Conservation (phyloP, 64 coral and sea anemone species). For the Pocillopora verrucosa region DNA sequence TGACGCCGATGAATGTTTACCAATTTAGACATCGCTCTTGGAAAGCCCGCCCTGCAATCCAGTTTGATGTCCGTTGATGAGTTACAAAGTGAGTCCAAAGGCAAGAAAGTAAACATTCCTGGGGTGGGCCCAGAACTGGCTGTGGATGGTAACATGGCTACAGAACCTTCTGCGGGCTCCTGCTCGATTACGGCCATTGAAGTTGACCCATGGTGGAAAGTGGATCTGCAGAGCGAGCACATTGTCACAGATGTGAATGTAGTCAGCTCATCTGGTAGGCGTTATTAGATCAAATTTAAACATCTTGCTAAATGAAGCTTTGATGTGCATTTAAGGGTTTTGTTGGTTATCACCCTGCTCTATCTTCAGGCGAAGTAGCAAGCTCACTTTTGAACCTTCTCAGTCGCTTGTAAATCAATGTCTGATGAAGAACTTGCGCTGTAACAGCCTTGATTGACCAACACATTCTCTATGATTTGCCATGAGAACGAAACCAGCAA, state of each 20-base stretch:
- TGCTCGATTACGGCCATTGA: conserved; percentile 61
- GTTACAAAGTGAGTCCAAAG: neutral
- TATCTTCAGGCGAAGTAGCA: too few species aligned
- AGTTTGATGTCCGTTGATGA: conserved; percentile 30
- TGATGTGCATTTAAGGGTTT: neutral
- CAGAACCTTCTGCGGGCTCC: conserved; percentile 47
- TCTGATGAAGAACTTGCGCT: too few species aligned
- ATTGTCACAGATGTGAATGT: conserved; percentile 82
- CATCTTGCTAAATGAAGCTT: neutral
- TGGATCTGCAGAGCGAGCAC: conserved; percentile 68
- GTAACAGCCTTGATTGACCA: too few species aligned
- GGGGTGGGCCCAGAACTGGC: conserved; percentile 54
- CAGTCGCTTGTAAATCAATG: too few species aligned
- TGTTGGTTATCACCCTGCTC: neutral
- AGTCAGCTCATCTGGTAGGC: conserved; percentile 62
- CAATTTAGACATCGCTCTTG: conserved; percentile 60
- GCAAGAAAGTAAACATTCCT: neutral
- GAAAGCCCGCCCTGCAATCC: conserved; percentile 66
- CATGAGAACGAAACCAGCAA: too few species aligned
- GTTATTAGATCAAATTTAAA: neutral
- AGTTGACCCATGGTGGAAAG: conserved; percentile 79
- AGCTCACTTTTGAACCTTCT: too few species aligned
- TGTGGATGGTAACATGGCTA: conserved; percentile 72
- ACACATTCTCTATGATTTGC: too few species aligned
- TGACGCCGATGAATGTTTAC: neutral